Base-by-base conservation (phyloP, 2,797 vertebrate genomes). In the Euphonia xanthogaster region DNA sequence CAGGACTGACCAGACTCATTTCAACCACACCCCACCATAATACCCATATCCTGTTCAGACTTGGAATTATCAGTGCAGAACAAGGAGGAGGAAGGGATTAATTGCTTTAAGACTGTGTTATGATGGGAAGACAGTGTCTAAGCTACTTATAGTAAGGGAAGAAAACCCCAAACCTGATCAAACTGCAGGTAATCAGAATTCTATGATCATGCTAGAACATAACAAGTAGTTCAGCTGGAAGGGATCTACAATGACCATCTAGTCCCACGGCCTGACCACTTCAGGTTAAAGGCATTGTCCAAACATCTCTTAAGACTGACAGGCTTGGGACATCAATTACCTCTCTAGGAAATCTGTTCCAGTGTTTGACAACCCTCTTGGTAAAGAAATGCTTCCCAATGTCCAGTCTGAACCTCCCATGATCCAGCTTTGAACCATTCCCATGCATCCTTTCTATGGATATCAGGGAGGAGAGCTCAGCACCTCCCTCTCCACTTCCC, bases 371-470 rank as follows among this genome's bases (percentile, higher is more conserved):
- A 14, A 20, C 10, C 3, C 11, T 71, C 35, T 27, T 1, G 0
- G 9, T 28, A 86, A 76, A 71, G 6, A 82, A 50, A 60, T 12
- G 23, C 20, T 74, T 63, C 22, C 20, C 2, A 1, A 20, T n/a
- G 14, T 35, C 21, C 48, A 39, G 3, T 31, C 10, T 63, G 20
- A 82, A 51, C 7, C 7, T 42, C 3, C 17, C 2, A 4, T 40
- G 21, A 17, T 0, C 2, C 24, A 51, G 17, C 28, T 91, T 13
- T 60, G 30, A 87, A 63, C 17, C 31, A 51, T 22, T 78, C 11
- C 53, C 62, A 40, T 1, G 1, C 1, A 1, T 55, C 31, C 12
- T 23, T 6, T 51, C 40, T 10, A 33, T 37, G 27, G 10, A 35
- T 19, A 6, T 1, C 12, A 58, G 7, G 2, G 14, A 84, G 30